phyloP scores from a whole-genome alignment of 1,140 invertebrate genomes.

The Planococcus citri region DNA sequence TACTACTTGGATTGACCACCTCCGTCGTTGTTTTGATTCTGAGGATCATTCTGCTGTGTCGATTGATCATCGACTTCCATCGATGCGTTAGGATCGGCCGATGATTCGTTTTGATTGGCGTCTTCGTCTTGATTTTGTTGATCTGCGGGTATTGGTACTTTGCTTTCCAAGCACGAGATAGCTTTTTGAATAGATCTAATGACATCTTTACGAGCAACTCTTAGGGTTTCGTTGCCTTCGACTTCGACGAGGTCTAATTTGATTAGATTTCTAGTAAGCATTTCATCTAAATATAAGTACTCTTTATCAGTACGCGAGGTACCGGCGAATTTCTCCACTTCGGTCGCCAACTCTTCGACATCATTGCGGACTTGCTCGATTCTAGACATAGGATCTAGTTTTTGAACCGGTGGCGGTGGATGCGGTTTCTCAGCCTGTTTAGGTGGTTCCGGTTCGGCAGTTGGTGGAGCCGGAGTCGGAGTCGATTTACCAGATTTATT shows the following conservation, averaged over 20 bases:
- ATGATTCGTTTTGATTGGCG: background rate
- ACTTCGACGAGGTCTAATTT: constrained; percentile 86
- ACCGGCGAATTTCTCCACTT: constrained; percentile 64
- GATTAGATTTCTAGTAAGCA: constrained; percentile 81
- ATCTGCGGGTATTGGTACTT: constrained; percentile 33
- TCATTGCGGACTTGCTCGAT: constrained; percentile 69
- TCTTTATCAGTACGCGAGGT: constrained; percentile 61
- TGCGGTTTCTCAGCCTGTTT: constrained; percentile 29
- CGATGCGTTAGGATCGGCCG: background rate
- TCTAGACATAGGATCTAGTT: constrained; percentile 56
- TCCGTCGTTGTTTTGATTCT: background rate
- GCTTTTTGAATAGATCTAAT: constrained; percentile 77
- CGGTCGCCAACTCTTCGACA: constrained; percentile 57
- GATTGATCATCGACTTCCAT: background rate
- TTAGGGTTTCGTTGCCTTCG: constrained; percentile 68
- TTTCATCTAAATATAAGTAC: constrained; percentile 83
- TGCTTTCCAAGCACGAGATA: constrained; percentile 66
- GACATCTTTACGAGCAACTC: constrained; percentile 69
- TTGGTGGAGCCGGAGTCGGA: background rate
- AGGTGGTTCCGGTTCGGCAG: constrained; percentile 21
- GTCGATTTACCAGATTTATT: no score
- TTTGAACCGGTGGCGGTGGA: constrained; percentile 32
- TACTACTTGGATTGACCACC: background rate
- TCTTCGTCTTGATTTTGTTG: background rate
- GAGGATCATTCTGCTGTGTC: background rate